Evolutionary conservation across 1,140 invertebrate genomes (phyloP).

Genomic region (Rhizoglyphus robini): DNA sequence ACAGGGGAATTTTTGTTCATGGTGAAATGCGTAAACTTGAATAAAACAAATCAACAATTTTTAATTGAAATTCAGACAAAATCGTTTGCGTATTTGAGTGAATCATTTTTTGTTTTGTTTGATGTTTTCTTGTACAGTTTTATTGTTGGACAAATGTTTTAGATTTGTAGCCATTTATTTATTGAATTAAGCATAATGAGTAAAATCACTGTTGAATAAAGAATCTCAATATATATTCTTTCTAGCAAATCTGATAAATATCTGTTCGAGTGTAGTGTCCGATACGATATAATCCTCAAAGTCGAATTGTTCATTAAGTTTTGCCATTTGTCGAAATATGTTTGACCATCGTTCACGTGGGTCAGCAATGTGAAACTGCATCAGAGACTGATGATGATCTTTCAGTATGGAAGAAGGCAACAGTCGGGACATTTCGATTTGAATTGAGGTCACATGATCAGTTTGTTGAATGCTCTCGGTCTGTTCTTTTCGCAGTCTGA

Average conservation of each 20-base stretch:
- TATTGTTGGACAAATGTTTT: too few species aligned
- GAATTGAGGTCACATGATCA: too few species aligned
- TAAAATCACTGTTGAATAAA: too few species aligned
- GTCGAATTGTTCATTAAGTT: constrained; percentile 30
- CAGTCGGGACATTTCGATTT: background rate
- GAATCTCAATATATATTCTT: constrained; percentile 17
- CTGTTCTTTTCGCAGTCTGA: background rate
- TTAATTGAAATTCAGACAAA: too few species aligned
- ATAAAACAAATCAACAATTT: too few species aligned
- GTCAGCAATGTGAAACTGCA: constrained; percentile 53
- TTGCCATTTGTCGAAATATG: constrained; percentile 35
- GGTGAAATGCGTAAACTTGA: too few species aligned
- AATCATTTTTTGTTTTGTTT: too few species aligned
- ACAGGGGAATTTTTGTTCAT: too few species aligned
- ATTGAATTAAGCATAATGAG: too few species aligned
- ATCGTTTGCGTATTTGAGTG: too few species aligned
- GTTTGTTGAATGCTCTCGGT: background rate
- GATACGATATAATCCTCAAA: constrained; percentile 41
- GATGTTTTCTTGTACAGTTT: too few species aligned
- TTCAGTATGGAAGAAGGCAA: constrained; percentile 1
- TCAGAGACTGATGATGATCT: constrained; percentile 15
- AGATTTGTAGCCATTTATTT: too few species aligned
- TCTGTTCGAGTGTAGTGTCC: constrained; percentile 42
- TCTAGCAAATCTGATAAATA: constrained; percentile 39
- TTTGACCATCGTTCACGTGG: constrained; percentile 30